Conservation (phyloP, 35 echinoderm and acorn worm species). For the Nesometra sesokonis region DNA sequence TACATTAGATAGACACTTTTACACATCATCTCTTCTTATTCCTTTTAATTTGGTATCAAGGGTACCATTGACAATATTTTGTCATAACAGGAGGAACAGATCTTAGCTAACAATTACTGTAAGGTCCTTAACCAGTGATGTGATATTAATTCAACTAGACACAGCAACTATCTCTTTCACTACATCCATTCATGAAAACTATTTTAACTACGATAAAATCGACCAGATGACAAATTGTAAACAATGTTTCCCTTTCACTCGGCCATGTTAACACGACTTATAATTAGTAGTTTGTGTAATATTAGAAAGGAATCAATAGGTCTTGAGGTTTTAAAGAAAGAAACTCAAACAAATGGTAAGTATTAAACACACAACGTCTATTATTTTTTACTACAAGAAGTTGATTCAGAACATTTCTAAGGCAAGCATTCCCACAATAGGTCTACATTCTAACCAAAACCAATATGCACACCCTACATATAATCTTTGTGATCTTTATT, state of each 20-base stretch:
- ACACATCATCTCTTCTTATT: no score
- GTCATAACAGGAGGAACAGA: no score
- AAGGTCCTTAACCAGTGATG: background rate
- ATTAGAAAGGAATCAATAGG: background rate
- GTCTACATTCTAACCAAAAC: no score
- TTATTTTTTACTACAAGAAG: no score
- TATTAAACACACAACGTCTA: background rate
- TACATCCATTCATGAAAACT: background rate
- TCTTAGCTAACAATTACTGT: no score
- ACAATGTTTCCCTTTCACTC: background rate
- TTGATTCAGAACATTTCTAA: no score
- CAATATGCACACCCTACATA: no score
- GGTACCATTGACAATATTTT: no score
- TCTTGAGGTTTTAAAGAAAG: background rate
- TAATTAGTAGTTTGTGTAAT: background rate
- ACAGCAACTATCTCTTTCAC: background rate
- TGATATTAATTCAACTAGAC: background rate
- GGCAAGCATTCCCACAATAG: no score
- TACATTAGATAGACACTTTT: no score
- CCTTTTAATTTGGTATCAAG: no score
- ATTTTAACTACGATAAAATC: background rate
- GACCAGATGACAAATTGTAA: background rate
- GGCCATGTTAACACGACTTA: background rate
- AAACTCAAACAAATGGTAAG: background rate
- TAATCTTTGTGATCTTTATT: no score